Conservation (phyloP, 2,113 vertebrate genomes). For the Pelecanus crispus region DNA sequence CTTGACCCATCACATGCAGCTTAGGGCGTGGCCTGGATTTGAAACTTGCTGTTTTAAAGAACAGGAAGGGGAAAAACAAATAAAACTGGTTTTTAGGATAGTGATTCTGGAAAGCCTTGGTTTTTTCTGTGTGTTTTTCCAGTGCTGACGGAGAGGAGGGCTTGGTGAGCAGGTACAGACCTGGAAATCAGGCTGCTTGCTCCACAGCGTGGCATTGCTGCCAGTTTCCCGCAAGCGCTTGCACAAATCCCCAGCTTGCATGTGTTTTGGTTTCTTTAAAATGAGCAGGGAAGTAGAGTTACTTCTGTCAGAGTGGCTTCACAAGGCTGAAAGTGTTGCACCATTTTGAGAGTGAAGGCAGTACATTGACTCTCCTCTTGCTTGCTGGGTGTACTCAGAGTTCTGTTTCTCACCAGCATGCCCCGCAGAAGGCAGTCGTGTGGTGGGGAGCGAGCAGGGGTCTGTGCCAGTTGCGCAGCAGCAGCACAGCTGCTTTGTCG, state of each 20-base stretch:
- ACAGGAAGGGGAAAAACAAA: neutral
- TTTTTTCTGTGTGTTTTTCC: neutral
- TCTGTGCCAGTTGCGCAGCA: neutral
- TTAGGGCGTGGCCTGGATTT: neutral
- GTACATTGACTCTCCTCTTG: neutral
- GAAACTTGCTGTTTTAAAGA: neutral
- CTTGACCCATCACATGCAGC: fast-evolving
- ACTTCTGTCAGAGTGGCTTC: neutral
- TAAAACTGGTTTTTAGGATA: neutral
- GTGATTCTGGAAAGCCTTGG: neutral
- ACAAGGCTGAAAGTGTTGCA: fast-evolving
- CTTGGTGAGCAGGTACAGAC: neutral
- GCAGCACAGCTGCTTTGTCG: neutral
- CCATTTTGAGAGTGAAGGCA: neutral
- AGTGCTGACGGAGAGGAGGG: neutral
- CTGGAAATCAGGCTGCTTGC: neutral
- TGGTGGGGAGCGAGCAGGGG: neutral
- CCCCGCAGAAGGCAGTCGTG: neutral
- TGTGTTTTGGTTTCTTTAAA: neutral
- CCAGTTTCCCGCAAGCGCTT: neutral
- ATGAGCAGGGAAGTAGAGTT: neutral
- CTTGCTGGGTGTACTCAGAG: neutral
- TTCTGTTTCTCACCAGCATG: neutral
- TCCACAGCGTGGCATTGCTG: neutral
- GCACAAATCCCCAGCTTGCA: neutral